Evolutionary conservation across 2,888 invertebrate species (phyloP).

Genomic region (Actias luna): DNA sequence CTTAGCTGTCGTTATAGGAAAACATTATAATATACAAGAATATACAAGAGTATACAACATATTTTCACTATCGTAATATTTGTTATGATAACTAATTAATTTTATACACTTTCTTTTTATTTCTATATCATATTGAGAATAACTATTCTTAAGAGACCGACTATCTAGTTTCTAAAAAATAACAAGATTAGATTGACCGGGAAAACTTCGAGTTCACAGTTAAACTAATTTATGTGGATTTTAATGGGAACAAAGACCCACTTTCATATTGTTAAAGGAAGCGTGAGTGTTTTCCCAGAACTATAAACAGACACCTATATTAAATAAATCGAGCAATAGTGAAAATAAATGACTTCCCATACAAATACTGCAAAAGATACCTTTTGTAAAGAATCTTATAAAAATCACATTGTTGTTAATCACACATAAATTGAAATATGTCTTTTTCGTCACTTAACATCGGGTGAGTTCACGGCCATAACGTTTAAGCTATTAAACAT

Average conservation of each 20-base stretch:
- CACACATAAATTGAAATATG: not conserved
- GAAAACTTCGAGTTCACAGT: slow-evolving; percentile 11
- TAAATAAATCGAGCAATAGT: slow-evolving; percentile 1
- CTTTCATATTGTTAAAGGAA: slow-evolving; percentile 26
- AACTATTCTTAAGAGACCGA: too few relatives aligned
- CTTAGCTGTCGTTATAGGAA: too few relatives aligned
- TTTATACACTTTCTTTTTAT: too few relatives aligned
- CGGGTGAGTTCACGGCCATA: too few relatives aligned
- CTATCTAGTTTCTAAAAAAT: not conserved
- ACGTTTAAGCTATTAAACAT: too few relatives aligned
- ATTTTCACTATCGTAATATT: too few relatives aligned
- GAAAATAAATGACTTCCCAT: not conserved
- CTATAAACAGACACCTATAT: slow-evolving; percentile 2
- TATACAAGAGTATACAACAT: too few relatives aligned
- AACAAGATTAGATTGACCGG: not conserved
- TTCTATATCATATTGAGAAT: too few relatives aligned
- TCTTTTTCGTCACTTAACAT: not conserved
- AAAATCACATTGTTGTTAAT: not conserved
- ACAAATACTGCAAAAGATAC: not conserved
- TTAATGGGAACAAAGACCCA: slow-evolving; percentile 29
- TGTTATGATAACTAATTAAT: too few relatives aligned
- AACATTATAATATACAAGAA: too few relatives aligned
- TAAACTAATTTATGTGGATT: slow-evolving; percentile 24
- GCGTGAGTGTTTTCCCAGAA: slow-evolving; percentile 22
- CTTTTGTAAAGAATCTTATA: not conserved